These are phyloP conservation scores for Nothura maculosa DNA, from an alignment of 2,797 vertebrate species.

Conservation along the genomic window DNA sequence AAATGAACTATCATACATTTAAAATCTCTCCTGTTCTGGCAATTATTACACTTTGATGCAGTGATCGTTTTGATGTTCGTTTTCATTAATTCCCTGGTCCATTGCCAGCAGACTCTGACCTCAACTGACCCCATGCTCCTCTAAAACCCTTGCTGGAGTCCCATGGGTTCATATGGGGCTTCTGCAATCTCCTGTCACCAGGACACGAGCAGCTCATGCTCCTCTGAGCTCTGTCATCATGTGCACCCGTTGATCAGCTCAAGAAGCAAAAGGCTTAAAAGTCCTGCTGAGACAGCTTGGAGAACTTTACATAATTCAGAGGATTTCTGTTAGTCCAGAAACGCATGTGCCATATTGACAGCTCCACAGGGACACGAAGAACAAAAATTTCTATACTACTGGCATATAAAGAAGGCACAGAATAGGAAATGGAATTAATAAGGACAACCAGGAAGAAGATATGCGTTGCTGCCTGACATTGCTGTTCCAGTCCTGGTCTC, in stretches of 20 bases:
- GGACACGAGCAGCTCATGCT: background rate
- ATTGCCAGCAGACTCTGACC: background rate
- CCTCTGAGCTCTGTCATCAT: background rate
- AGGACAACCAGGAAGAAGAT: background rate
- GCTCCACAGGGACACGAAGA: background rate
- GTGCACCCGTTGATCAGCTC: background rate
- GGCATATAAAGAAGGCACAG: background rate
- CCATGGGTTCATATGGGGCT: background rate
- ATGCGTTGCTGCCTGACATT: background rate
- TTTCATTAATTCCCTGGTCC: background rate
- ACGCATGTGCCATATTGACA: background rate
- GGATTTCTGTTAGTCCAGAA: background rate
- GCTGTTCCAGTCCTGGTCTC: background rate
- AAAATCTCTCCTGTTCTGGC: slow-evolving; percentile 58
- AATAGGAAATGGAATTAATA: background rate
- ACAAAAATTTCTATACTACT: background rate
- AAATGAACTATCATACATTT: slow-evolving; percentile 51
- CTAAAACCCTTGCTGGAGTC: background rate
- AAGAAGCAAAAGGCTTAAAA: background rate
- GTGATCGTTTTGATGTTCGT: slow-evolving; percentile 69
- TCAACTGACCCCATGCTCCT: background rate
- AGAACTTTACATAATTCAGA: background rate
- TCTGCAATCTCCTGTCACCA: background rate
- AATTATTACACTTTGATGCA: slow-evolving; percentile 60
- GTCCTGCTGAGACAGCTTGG: background rate